Conservation (phyloP, 2,888 invertebrate genomes). For the Eupithecia dodoneata region DNA sequence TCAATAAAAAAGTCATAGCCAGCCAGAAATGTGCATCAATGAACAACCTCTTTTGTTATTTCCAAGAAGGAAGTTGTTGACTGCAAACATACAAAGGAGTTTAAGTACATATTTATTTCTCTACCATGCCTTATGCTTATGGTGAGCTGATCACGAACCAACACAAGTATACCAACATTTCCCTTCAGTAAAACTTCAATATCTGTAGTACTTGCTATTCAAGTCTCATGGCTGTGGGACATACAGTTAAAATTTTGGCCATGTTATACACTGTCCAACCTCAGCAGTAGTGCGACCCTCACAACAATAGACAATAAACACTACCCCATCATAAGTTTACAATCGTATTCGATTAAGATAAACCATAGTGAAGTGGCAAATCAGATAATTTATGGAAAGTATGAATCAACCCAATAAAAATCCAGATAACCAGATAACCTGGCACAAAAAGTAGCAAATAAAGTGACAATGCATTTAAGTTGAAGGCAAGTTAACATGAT, state of each 20-base stretch:
- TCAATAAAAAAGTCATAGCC: constrained; percentile 20
- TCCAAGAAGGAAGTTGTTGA: not conserved
- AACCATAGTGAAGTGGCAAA: constrained; percentile 16
- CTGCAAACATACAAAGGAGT: not conserved
- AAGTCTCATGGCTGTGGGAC: not conserved
- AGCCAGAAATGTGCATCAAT: constrained; percentile 19
- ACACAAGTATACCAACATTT: not conserved
- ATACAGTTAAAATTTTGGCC: not conserved
- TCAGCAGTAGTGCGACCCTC: not conserved
- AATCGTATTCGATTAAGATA: constrained; percentile 1
- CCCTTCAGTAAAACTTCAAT: not conserved
- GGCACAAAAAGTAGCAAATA: not conserved
- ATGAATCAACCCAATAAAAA: constrained; percentile 29
- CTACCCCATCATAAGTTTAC: not conserved
- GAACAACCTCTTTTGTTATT: constrained; percentile 4
- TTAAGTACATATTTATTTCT: not conserved
- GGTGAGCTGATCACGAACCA: not conserved
- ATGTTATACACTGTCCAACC: constrained; percentile 4
- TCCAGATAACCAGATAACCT: constrained; percentile 12
- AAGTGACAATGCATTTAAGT: not conserved
- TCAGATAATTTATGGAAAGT: constrained; percentile 20
- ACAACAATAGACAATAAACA: not conserved
- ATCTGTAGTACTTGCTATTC: not conserved
- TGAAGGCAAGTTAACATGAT: not conserved
- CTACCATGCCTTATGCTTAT: not conserved